Conservation (phyloP, 2,888 invertebrate genomes). For the Orchestes rusci region DNA sequence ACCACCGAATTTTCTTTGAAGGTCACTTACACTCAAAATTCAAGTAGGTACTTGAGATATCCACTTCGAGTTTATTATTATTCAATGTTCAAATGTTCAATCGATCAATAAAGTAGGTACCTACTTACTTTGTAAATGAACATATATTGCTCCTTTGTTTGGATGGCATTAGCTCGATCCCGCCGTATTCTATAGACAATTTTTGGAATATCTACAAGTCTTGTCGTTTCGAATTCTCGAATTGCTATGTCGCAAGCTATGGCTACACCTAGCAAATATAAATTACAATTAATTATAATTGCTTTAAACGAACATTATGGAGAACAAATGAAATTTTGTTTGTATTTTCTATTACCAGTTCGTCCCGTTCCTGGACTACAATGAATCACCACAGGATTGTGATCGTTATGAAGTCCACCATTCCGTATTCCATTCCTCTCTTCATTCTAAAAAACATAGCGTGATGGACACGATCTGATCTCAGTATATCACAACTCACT, state of each 20-base stretch:
- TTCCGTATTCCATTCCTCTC: slow-evolving; percentile 31
- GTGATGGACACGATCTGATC: background rate
- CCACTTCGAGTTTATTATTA: too few species aligned
- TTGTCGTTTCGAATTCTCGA: slow-evolving; percentile 74
- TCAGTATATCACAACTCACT: slow-evolving; percentile 24
- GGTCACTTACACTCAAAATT: too few species aligned
- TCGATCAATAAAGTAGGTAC: background rate
- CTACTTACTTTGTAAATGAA: slow-evolving; percentile 77
- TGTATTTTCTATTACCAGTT: slow-evolving; percentile 46
- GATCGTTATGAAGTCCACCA: slow-evolving; percentile 36
- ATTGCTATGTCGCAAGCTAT: slow-evolving; percentile 82
- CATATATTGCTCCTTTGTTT: slow-evolving; percentile 86
- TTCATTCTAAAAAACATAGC: slow-evolving; percentile 27
- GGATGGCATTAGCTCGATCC: slow-evolving; percentile 82
- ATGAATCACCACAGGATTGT: slow-evolving; percentile 71
- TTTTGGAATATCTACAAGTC: slow-evolving; percentile 78
- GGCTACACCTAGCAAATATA: slow-evolving; percentile 51
- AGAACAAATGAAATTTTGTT: background rate
- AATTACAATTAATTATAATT: too few species aligned
- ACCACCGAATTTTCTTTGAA: too few species aligned
- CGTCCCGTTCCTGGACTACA: slow-evolving; percentile 90
- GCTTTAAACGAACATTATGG: too few species aligned
- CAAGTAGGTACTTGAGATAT: too few species aligned
- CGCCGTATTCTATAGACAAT: slow-evolving; percentile 76
- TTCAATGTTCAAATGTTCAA: slow-evolving; percentile 2